These are phyloP conservation scores for Danio albolineatus DNA, from an alignment of 2,797 vertebrate genomes.

Conservation along the genomic window DNA sequence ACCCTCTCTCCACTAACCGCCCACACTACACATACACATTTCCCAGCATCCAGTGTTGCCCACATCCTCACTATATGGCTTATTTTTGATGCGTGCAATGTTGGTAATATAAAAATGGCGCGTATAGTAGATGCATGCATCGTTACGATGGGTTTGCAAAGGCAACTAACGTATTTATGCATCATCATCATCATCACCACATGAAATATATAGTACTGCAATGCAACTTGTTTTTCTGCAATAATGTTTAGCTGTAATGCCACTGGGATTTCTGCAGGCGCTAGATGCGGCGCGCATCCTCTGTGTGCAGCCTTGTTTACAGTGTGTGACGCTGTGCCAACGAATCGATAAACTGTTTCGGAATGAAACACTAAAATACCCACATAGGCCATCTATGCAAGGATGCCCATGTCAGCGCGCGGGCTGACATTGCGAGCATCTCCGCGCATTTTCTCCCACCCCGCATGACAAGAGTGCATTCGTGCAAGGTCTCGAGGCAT, in stretches of 20 bases:
- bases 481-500: conserved; percentile 33
- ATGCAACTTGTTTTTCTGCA: conserved; percentile 42
- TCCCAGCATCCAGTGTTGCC: conserved; percentile 63
- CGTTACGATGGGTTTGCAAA: background rate
- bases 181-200: background rate
- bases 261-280: conserved; percentile 32
- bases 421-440: conserved; percentile 31
- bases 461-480: conserved; percentile 14
- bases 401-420: conserved; percentile 23
- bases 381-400: conserved; percentile 36
- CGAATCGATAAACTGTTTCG: conserved; percentile 45
- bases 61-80: conserved; percentile 41
- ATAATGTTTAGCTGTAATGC: conserved; percentile 10
- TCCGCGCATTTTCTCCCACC: conserved; percentile 26
- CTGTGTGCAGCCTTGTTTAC: conserved; percentile 36
- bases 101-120: conserved; percentile 2
- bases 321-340: conserved; percentile 32
- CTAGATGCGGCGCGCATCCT: conserved; percentile 24
- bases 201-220: conserved; percentile 19
- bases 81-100: conserved; percentile 53
- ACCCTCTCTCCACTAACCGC: conserved; percentile 17
- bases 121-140: background rate
- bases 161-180: background rate
- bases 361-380: conserved; percentile 40
- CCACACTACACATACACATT: conserved; percentile 58